These are phyloP conservation scores for Drosophila kanapiae DNA, from an alignment of 1,140 invertebrate genomes.

Conservation along the genomic window DNA sequence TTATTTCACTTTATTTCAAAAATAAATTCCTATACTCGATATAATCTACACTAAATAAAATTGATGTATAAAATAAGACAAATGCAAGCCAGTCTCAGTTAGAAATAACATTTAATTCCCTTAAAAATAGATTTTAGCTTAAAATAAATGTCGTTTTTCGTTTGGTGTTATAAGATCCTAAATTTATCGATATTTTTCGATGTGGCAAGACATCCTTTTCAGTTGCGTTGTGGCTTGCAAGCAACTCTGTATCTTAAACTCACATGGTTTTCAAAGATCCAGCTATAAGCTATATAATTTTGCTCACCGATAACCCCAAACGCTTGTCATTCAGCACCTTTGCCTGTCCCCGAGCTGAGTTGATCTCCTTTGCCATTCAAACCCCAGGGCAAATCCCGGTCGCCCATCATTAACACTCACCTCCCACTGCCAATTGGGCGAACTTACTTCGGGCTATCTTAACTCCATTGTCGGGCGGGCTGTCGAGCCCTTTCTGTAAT, in stretches of 20 bases:
- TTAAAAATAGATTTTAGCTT: too few relatives aligned
- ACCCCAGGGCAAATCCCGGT: background rate
- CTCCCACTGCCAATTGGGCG: constrained; percentile 10
- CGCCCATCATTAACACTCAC: constrained; percentile 26
- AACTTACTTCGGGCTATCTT: constrained; percentile 19
- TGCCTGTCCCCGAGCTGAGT: background rate
- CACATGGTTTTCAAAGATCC: background rate
- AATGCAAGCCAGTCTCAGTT: too few relatives aligned
- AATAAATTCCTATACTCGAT: too few relatives aligned
- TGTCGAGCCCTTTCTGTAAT: constrained; percentile 37
- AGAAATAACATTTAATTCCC: too few relatives aligned
- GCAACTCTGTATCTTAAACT: background rate
- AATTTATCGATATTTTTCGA: too few relatives aligned
- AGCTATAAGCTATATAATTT: background rate
- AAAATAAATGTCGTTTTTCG: too few relatives aligned
- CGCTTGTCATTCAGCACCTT: background rate
- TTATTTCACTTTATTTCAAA: too few relatives aligned
- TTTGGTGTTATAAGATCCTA: too few relatives aligned
- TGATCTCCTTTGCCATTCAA: background rate
- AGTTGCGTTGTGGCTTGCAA: too few relatives aligned
- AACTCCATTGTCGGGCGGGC: constrained; percentile 19
- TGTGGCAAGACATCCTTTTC: too few relatives aligned
- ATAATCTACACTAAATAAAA: too few relatives aligned
- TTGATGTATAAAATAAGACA: too few relatives aligned
- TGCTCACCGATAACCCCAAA: background rate